Base-by-base conservation (phyloP, 2,113 vertebrate genomes). In the Axis porcinus region DNA sequence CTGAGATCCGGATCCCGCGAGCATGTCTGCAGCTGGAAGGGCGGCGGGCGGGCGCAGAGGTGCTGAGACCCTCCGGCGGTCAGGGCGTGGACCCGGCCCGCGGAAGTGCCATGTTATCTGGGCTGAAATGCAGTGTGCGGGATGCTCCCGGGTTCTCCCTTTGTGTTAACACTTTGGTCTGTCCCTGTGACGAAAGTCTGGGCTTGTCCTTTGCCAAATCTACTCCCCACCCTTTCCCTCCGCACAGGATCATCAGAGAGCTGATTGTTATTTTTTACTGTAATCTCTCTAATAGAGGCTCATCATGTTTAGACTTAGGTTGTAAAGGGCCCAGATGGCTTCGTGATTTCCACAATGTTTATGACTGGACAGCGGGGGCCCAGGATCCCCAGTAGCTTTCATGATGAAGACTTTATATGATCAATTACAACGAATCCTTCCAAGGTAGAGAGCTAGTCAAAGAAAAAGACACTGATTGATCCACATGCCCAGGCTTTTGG, bases 271-370 rank as follows among this genome's bases (percentile, higher is more conserved):
- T 97, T 98, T 98, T 98, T 98, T 98, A 98, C 99, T 98, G 99
- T 99, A 99, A 98, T 99, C 98, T 98, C 98, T 97, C 98, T 99
- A 99, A 98, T 99, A 99, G 97, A 98, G 79, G 97, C 98, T 85
- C 99, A 98, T 98, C 84, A 0, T 5, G 40, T 88, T 97, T 98
- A 84, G 57, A 60, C 28, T 27, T 98, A 86, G 54, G 64, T 33
- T 40, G 36, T 84, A 83, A 87, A 92, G 83, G 47, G 19, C 13
- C 78, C 91, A n/a, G 96, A 96, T 78, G 60, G 91, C 91, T 97
- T 57, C 12, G 92, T 84, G 92, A 97, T 97, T 96, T 95, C 95
- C 97, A 96, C 97, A 89, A 82, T 40, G 64, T 62, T 7, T 7
- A 50, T 28, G 40, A 47, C 85, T 14, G 45, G 50, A n/a, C 28